phyloP scores from a whole-genome alignment of 92 coral and sea anemone species.

The Siderastrea radians region DNA sequence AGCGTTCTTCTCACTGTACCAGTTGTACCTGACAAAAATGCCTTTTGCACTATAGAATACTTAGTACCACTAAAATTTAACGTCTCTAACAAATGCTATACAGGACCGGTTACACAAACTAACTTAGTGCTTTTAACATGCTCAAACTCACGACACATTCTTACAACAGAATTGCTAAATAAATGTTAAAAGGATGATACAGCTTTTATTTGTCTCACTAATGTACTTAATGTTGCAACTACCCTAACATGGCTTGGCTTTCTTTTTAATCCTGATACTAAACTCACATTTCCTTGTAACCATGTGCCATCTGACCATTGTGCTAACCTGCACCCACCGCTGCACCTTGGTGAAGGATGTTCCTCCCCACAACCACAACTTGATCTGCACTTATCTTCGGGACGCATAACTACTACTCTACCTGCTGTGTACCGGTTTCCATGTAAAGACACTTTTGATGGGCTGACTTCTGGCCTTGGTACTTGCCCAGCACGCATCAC shows the following conservation, averaged over 20 bases:
- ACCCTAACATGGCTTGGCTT: slow-evolving; percentile 64
- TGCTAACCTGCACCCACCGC: slow-evolving; percentile 45
- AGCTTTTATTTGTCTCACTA: slow-evolving; percentile 42
- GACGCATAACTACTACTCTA: slow-evolving; percentile 35
- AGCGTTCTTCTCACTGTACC: slow-evolving; percentile 47
- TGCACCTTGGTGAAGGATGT: slow-evolving; percentile 62
- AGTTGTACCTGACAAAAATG: slow-evolving; percentile 11
- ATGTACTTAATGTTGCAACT: slow-evolving; percentile 42
- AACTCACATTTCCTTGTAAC: slow-evolving; percentile 48
- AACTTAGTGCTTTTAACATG: slow-evolving; percentile 53
- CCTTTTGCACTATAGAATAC: slow-evolving; percentile 63
- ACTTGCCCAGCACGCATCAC: slow-evolving; percentile 43
- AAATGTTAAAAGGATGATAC: slow-evolving; percentile 44
- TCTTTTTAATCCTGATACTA: slow-evolving; percentile 49
- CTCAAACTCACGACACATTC: slow-evolving; percentile 30
- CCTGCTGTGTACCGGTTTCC: slow-evolving; percentile 58
- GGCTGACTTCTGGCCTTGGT: slow-evolving; percentile 43
- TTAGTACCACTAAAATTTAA: slow-evolving; percentile 58
- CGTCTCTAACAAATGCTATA: slow-evolving; percentile 56
- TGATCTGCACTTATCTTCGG: slow-evolving; percentile 28
- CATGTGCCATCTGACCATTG: slow-evolving; percentile 37
- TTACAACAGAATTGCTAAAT: slow-evolving; percentile 30
- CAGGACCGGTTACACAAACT: slow-evolving; percentile 52
- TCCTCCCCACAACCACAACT: slow-evolving; percentile 34
- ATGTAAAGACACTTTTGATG: slow-evolving; percentile 51